Evolutionary conservation across 2,888 invertebrate species (phyloP), one percentile per base, ranked within the genome.

Genomic region (Brachyptera risi): DNA sequence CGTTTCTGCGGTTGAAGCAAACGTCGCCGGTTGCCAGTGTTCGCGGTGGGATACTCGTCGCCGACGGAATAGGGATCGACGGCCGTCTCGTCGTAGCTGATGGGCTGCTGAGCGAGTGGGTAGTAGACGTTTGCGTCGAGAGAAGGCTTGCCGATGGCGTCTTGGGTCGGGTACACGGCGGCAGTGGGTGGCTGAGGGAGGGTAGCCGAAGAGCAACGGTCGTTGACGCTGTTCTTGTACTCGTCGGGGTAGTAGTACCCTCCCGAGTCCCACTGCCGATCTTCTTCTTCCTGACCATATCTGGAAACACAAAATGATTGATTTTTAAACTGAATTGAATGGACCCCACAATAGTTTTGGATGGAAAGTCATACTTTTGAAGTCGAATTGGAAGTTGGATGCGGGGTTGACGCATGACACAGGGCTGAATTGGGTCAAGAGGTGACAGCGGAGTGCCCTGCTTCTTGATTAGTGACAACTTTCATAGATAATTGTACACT

Each of bases 201-300:
- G 35, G 35, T 35, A 11, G 35, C 38, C 15, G 54, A 50, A 3
- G 64, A 58, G 13, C 64, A 59, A 13, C 60, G 62, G n/a, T 44
- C 60, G 62, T 81, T 82, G 64, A 80, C 71, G 64, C 79, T 76
- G 68, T 82, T 83, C 71, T 83, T 82, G 65, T 79, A 27, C 42
- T 56, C 61, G 23, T 63, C 49, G 50, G 56, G 56, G 60, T 59
- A 62, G 51, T 51, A 50, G 31, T 74, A 80, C 74, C 87, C 87
- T 70, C 86, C 86, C 44, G 85, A 84, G 69, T 87, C 87, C 87
- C 87, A 88, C 69, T 86, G 87, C 9, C 85, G 78, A 68, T 86
- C 83, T 71, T 87, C 87, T 62, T 87, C 86, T 64, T 82, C 81
- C 69, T 80, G 79, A 44, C 80, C 82, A 69, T 82, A 82, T 63